Evolutionary conservation across 2,797 vertebrate species (phyloP), one percentile per base, ranked within the genome.

Genomic region (Micromesistius poutassou): DNA sequence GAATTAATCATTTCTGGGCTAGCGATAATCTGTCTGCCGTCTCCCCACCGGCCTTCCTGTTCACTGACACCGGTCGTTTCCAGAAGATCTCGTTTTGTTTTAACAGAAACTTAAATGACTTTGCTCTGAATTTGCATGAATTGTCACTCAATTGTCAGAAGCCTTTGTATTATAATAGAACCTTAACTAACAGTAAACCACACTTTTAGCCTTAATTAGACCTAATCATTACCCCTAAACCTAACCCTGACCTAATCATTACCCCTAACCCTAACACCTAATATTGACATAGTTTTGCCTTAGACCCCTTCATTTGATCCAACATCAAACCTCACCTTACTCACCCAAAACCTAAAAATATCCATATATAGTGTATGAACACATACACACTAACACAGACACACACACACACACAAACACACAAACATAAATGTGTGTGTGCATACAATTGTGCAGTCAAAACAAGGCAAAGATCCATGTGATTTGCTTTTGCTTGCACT

Each of bases 1-100:
- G 74, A 78, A 82, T 78, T 76, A 38, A 88, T 90, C 81, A 78
- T 77, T 89, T 80, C 73, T 79, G 55, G 75, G 72, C 35, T 62
- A 73, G 73, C 74, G 78, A 76, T 38, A 33, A 68, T 73, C 74
- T 75, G 73, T 77, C 78, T 74, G 38, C 75, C 77, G 1, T 36
- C 35, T 71, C 42, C 72, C 75, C 73, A 73, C 46, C 55, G 33
- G 40, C 36, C 7, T 38, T 42, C 35, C 16, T 14, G 7, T 46
- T 25, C 22, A 25, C 55, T 66, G 55, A 66, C n/a, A 0, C 1
- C 25, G 25, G n/a, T 10, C 6, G 7, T 10, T 66, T 66, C 9
- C 55, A 66, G 6, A 66, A 28, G 55, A 9, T 66, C 55, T 28
- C 5, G 25, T 14, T 14, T 66, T 66, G 25, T n/a, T n/a, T 66